Conservation (phyloP, 2,113 vertebrate species). For the Hoplias malabaricus region DNA sequence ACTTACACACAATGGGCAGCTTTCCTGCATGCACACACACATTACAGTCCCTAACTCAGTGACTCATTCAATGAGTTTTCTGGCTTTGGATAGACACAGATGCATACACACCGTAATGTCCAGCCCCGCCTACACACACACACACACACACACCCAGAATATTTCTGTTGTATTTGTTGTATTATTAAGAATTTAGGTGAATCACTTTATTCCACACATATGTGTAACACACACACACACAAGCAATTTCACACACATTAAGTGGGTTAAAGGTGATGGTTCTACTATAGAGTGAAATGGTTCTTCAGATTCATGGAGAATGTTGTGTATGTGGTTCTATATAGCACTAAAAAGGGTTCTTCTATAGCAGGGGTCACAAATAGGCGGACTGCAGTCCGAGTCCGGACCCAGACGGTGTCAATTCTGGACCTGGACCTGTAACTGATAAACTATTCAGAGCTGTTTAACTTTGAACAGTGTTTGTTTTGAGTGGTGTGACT, state of each 20-base stretch:
- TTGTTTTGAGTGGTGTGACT: no score
- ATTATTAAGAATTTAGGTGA: neutral
- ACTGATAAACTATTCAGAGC: no score
- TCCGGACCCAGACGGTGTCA: no score
- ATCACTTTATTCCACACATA: neutral
- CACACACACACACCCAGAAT: neutral
- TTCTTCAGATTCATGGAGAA: no score
- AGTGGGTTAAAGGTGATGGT: no score
- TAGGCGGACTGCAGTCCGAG: no score
- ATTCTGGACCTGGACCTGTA: no score
- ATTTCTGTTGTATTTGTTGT: neutral
- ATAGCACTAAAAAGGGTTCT: no score
- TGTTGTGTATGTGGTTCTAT: no score
- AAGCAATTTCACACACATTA: neutral
- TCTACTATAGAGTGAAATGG: no score
- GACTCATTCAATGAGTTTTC: neutral
- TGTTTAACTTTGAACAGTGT: no score
- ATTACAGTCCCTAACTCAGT: neutral
- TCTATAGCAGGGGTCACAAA: no score
- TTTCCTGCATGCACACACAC: neutral
- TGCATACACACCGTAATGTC: neutral
- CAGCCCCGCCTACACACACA: neutral
- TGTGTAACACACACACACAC: neutral
- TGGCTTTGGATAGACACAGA: neutral
- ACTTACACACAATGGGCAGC: neutral